Conservation (phyloP, 2,113 vertebrate species). For the Ictalurus furcatus region DNA sequence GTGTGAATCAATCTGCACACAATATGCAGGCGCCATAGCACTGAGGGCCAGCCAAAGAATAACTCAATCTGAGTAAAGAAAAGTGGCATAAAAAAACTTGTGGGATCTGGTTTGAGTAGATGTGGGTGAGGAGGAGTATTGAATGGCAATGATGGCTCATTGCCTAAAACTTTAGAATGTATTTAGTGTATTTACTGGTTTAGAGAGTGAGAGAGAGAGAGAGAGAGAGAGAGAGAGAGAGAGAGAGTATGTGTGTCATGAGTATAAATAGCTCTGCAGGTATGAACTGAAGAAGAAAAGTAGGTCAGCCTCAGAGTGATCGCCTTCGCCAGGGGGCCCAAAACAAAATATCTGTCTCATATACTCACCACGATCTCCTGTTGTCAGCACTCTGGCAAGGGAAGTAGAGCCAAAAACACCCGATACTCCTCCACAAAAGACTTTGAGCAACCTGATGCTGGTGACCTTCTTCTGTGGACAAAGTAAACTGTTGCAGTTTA, state of each 20-base stretch:
- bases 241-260: slow-evolving; percentile 52
- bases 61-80: not conserved
- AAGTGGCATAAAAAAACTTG: not conserved
- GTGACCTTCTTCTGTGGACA: slow-evolving; percentile 13
- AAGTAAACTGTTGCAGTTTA: slow-evolving; percentile 6
- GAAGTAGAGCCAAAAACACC: slow-evolving; percentile 37
- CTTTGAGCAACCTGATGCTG: slow-evolving; percentile 31
- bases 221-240: slow-evolving; percentile 22
- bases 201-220: slow-evolving; percentile 12
- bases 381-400: slow-evolving; percentile 39
- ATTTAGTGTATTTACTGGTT: slow-evolving; percentile 8
- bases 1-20: not conserved
- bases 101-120: not conserved
- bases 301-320: slow-evolving; percentile 63
- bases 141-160: not conserved
- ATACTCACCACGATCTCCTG: slow-evolving; percentile 26
- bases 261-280: slow-evolving; percentile 66
- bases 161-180: not conserved
- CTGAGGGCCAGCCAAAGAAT: slow-evolving; percentile 11
- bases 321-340: slow-evolving; percentile 57
- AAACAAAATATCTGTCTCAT: slow-evolving; percentile 59
- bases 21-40: not conserved
- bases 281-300: slow-evolving; percentile 62
- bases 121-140: slow-evolving; percentile 14
- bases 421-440: slow-evolving; percentile 43